Percentiles rank a stretch among this genome's conserved stretches.
Conservation (phyloP, 2,113 vertebrate genomes). For the Nibea coibor region DNA sequence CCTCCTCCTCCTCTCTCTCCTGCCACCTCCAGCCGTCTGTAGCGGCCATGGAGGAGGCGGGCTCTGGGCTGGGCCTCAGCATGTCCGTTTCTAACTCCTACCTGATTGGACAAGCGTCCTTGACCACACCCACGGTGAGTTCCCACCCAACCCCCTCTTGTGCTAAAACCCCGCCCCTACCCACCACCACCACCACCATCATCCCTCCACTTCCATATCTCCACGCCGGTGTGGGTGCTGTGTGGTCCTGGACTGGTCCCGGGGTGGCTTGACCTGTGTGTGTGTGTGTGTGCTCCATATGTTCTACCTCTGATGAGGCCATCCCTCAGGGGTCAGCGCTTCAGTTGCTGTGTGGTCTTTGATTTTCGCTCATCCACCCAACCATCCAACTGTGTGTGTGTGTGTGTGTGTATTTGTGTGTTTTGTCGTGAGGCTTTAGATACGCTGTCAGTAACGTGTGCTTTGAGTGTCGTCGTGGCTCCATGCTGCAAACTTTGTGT, state of each 20-base stretch:
- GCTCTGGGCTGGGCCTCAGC: constrained; percentile 93
- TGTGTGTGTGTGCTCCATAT: constrained; percentile 53
- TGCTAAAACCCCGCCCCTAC: neutral
- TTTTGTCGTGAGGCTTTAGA: constrained; percentile 25
- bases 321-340: constrained; percentile 18
- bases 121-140: constrained; percentile 98
- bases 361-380: constrained; percentile 32
- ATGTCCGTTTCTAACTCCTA: constrained; percentile 99
- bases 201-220: constrained; percentile 31
- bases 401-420: constrained; percentile 43
- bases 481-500: constrained; percentile 25
- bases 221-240: constrained; percentile 53
- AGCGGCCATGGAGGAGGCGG: constrained; percentile 91
- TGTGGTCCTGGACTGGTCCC: constrained; percentile 60
- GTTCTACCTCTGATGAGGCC: neutral
- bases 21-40: constrained; percentile 91
- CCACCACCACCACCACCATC: too few species aligned
- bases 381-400: constrained; percentile 24
- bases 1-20: constrained; percentile 91
- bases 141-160: neutral
- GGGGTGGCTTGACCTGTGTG: constrained; percentile 46
- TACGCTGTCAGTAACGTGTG: constrained; percentile 35
- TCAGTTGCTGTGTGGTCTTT: constrained; percentile 53
- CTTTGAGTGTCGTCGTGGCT: constrained; percentile 44
- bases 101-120: constrained; percentile 95